Evolutionary conservation across 1,140 invertebrate species (phyloP), one percentile per base, ranked within the genome.

Genomic region (Anastrepha obliqua): DNA sequence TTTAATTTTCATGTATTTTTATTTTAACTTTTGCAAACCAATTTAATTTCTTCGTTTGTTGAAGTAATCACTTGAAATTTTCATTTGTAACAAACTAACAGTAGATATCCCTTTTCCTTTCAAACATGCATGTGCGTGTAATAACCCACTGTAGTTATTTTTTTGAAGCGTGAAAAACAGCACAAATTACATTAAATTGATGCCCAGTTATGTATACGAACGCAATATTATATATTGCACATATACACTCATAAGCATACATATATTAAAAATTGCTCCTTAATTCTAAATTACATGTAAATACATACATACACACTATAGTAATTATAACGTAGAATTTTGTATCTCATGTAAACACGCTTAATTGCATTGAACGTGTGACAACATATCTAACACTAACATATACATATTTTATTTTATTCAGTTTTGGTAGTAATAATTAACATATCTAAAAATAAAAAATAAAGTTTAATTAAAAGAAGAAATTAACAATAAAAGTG

Each of bases 161-260:
- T 20, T 81, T 51, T 13, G 74, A 81, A 81, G 74, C 74, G 74
- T 81, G 74, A 81, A 55, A 70, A 55, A 81, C 42, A 81, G 74
- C 74, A 81, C 55, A 51, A 51, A 20, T 81, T 58, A 51, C 17
- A 51, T 47, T 81, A 81, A 81, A 74, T 42, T 42, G 13, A 81
- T 55, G 74, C 20, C 47, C 74, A 55, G 20, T 55, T 81, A 81
- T 81, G 47, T 6, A 55, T 78, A 81, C 29, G 47, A 8, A 55
- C 20, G 44, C 17, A 81, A 81, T 55, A 55, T 55, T 58, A 17
- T 42, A 81, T 81, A 81, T 81, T 81, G 44, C 29, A 81, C 44
- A 29, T 42, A 55, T 55, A 81, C 9, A 55, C 44, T n/a, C 20
- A 81, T 55, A 81, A 81, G 74, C 47, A 58, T 15, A 81, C n/a